Evolutionary conservation across 2,797 vertebrate genomes (phyloP).

Genomic region (Hapalemur alaotrensis): DNA sequence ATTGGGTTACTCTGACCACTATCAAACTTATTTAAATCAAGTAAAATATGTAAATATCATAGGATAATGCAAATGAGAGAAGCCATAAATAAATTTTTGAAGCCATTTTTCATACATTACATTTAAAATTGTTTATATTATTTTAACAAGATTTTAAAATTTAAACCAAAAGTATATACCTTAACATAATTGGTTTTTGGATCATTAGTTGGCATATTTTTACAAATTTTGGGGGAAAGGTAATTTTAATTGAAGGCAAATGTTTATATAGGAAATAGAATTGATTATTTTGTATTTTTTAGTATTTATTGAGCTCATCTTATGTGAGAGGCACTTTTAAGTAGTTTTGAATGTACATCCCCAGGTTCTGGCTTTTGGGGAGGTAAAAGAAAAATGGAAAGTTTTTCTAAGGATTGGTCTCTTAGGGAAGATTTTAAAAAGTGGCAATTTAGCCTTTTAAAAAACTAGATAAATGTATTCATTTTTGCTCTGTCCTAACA

Average conservation of each 20-base stretch:
- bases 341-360: not conserved
- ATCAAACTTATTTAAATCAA: not conserved
- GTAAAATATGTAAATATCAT: not conserved
- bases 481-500: not conserved
- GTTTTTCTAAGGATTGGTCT: not conserved
- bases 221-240: not conserved
- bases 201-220: not conserved
- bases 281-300: not conserved
- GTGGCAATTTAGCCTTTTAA: not conserved
- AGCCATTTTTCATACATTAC: not conserved
- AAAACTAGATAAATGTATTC: not conserved
- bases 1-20: not conserved
- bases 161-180: not conserved
- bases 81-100: not conserved
- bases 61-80: not conserved
- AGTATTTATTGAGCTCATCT: not conserved
- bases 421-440: not conserved
- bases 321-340: not conserved
- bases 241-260: constrained; percentile 7
- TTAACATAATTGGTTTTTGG: not conserved
- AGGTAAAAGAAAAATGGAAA: constrained; percentile 5
- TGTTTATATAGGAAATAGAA: constrained; percentile 28
- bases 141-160: constrained; percentile 7
- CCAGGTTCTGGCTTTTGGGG: not conserved
- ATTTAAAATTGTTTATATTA: not conserved